These are phyloP conservation scores for Catostomus latipinnis DNA, from an alignment of 2,797 vertebrate species.

Conservation along the genomic window DNA sequence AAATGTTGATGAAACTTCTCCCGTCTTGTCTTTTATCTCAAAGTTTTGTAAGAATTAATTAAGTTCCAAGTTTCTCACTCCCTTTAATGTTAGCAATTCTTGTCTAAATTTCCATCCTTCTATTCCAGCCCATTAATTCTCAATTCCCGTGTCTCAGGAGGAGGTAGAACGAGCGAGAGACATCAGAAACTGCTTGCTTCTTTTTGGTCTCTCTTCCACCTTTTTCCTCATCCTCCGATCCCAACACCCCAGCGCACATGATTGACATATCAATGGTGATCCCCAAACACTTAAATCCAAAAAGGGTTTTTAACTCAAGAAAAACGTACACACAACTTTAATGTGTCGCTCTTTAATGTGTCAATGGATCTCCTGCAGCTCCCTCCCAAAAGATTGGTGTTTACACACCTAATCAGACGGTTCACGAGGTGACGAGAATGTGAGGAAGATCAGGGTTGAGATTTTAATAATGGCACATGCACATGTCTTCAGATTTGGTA, in stretches of 20 bases:
- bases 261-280: constrained; percentile 65
- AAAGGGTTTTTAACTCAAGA: constrained; percentile 63
- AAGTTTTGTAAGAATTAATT: constrained; percentile 40
- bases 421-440: constrained; percentile 55
- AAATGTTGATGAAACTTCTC: constrained; percentile 36
- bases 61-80: constrained; percentile 33
- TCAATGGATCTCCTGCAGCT: constrained; percentile 53
- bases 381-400: constrained; percentile 62
- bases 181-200: constrained; percentile 31
- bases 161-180: constrained; percentile 20
- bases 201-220: constrained; percentile 30
- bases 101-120: constrained; percentile 35
- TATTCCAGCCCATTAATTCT: constrained; percentile 28
- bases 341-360: constrained; percentile 47
- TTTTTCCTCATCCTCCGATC: constrained; percentile 48
- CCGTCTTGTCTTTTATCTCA: constrained; percentile 19
- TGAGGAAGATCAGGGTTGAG: constrained; percentile 54
- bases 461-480: constrained; percentile 47
- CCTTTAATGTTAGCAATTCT: constrained; percentile 25
- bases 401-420: constrained; percentile 58
- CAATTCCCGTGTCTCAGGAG: constrained; percentile 13
- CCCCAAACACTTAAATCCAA: constrained; percentile 57
- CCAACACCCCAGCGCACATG: constrained; percentile 54
- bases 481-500: too few relatives aligned
- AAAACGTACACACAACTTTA: constrained; percentile 47